Evolutionary conservation across 2,888 invertebrate species (phyloP).

Genomic region (Coleophora flavipennella): DNA sequence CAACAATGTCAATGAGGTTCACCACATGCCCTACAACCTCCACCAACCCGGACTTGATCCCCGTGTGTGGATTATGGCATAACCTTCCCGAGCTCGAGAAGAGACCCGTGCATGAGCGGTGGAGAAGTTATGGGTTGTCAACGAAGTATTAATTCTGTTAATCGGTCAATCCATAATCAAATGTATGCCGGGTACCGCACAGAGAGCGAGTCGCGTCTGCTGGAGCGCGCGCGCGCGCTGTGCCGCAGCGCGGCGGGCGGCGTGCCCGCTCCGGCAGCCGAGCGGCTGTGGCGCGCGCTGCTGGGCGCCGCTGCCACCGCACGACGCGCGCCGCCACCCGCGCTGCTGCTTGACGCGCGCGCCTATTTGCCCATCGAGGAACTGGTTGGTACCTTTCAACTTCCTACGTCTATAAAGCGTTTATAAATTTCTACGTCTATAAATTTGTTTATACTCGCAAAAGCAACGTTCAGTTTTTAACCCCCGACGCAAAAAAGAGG

Average conservation of each 20-base stretch:
- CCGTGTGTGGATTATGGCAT: no score
- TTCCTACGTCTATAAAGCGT: not conserved
- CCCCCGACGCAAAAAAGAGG: no score
- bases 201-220: constrained; percentile 18
- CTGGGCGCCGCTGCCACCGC: constrained; percentile 26
- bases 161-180: not conserved
- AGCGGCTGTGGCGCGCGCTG: constrained; percentile 31
- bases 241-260: constrained; percentile 35
- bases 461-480: no score
- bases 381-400: constrained; percentile 20
- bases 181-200: not conserved
- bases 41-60: no score
- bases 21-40: no score
- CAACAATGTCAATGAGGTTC: no score
- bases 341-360: constrained; percentile 44
- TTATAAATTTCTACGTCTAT: no score
- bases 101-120: no score
- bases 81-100: no score
- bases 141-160: no score
- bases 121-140: no score
- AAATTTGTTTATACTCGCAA: no score
- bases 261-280: constrained; percentile 22
- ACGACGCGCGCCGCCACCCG: constrained; percentile 29
- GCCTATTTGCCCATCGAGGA: constrained; percentile 42
- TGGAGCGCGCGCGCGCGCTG: constrained; percentile 36